A percentile compares a stretch with the other conserved stretches of the same genome.
Evolutionary conservation across 2,888 invertebrate species (phyloP).

Genomic region (Salpingus planirostris): DNA sequence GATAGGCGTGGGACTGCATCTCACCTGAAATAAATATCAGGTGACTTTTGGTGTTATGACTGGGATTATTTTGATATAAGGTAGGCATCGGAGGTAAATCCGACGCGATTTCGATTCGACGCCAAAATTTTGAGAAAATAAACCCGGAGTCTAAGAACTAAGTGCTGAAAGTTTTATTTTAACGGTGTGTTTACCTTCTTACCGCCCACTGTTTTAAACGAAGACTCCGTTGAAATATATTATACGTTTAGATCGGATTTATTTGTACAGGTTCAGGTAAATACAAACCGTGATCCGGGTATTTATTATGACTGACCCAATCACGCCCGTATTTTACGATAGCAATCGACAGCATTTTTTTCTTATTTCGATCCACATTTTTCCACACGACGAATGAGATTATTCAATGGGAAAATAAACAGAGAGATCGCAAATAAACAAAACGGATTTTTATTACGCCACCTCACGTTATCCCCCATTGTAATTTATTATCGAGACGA

Average conservation of each 20-base stretch:
- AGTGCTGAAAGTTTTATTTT: slow-evolving; percentile 22
- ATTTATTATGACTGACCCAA: no score
- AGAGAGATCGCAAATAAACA: no score
- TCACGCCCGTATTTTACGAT: no score
- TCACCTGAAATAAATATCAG: slow-evolving; percentile 23
- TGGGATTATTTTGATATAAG: no score
- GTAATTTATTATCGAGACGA: no score
- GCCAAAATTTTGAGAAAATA: slow-evolving; percentile 18
- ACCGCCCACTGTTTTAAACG: slow-evolving; percentile 21
- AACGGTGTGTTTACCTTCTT: slow-evolving; percentile 15
- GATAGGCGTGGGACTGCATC: slow-evolving; percentile 16
- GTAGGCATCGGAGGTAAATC: background rate
- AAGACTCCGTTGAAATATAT: slow-evolving; percentile 18
- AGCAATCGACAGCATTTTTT: no score
- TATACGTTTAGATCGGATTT: slow-evolving; percentile 7
- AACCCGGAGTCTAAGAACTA: slow-evolving; percentile 18
- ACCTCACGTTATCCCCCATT: no score
- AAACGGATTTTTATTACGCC: no score
- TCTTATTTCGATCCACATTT: no score
- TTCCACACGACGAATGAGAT: no score
- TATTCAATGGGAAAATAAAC: no score
- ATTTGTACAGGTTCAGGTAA: slow-evolving; percentile 7
- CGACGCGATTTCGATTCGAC: background rate
- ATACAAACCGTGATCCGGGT: slow-evolving; percentile 3
- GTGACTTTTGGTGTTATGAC: slow-evolving; percentile 20